These are phyloP conservation scores for Trichopria drosophilae DNA, from an alignment of 2,888 invertebrate species.

Conservation along the genomic window DNA sequence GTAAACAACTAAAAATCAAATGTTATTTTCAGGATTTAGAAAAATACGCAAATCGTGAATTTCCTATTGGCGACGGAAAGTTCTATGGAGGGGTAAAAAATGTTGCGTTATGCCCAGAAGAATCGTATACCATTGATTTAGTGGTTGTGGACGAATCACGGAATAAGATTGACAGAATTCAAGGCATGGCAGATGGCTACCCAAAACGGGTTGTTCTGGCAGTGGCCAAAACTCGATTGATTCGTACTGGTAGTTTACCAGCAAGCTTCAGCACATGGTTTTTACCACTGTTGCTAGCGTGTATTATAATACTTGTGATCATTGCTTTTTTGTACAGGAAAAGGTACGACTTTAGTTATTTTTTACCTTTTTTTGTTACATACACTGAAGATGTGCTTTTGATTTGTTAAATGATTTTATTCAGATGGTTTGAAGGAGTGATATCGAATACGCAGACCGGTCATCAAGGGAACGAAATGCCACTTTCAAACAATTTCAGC, in stretches of 20 bases:
- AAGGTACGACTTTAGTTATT: neutral
- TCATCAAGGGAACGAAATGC: too few relatives aligned
- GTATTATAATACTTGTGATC: neutral
- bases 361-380: neutral
- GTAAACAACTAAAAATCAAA: too few relatives aligned
- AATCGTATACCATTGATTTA: slow-evolving; percentile 33
- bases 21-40: slow-evolving; percentile 24
- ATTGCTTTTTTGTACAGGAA: neutral
- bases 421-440: too few relatives aligned
- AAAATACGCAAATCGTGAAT: slow-evolving; percentile 20
- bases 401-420: too few relatives aligned
- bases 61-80: slow-evolving; percentile 38
- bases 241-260: slow-evolving; percentile 28
- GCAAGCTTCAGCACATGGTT: slow-evolving; percentile 16
- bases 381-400: too few relatives aligned
- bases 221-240: slow-evolving; percentile 26
- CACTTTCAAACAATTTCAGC: too few relatives aligned
- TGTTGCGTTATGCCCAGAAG: slow-evolving; percentile 33
- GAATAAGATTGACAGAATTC: too few relatives aligned
- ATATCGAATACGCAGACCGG: too few relatives aligned
- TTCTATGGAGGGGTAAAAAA: slow-evolving; percentile 28
- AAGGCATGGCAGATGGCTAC: too few relatives aligned
- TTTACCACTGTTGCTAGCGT: slow-evolving; percentile 6
- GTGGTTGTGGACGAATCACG: slow-evolving; percentile 22
- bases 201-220: slow-evolving; percentile 13